phyloP scores from a whole-genome alignment of 64 coral and sea anemone genomes.

The Cladopsammia gracilis region DNA sequence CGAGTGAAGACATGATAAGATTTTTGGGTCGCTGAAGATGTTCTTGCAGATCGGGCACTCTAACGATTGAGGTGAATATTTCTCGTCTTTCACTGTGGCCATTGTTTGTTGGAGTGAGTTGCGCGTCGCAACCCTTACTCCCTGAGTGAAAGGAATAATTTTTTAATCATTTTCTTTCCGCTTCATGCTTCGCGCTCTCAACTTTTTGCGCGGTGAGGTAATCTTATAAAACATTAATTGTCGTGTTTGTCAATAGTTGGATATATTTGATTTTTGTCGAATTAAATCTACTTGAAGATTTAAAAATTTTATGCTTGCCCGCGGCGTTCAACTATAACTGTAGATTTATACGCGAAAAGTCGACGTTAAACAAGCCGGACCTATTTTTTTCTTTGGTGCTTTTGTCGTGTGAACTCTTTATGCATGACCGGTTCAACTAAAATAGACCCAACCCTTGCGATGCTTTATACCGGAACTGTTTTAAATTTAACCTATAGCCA shows the following conservation, averaged over 20 bases:
- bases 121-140: not conserved
- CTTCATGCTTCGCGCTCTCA: conserved; percentile 32
- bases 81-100: conserved; percentile 84
- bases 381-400: not conserved
- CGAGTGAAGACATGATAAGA: conserved; percentile 92
- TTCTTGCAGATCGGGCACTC: conserved; percentile 88
- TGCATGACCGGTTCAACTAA: not conserved
- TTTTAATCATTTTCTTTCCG: conserved; percentile 77
- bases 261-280: not conserved
- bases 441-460: not conserved
- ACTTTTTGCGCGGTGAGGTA: conserved; percentile 23
- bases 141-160: conserved; percentile 71
- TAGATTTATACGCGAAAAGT: not conserved
- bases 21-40: conserved; percentile 94
- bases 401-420: not conserved
- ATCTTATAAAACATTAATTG: conserved; percentile 20
- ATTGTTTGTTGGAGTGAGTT: conserved; percentile 70
- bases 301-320: not conserved
- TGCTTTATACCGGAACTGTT: not conserved
- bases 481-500: not conserved
- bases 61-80: conserved; percentile 91
- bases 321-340: not conserved
- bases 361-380: too few relatives aligned
- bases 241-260: not conserved
- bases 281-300: not conserved